Evolutionary conservation across 2,888 invertebrate species (phyloP), one percentile per base, ranked within the genome.

Genomic region (Cephus pulcher): DNA sequence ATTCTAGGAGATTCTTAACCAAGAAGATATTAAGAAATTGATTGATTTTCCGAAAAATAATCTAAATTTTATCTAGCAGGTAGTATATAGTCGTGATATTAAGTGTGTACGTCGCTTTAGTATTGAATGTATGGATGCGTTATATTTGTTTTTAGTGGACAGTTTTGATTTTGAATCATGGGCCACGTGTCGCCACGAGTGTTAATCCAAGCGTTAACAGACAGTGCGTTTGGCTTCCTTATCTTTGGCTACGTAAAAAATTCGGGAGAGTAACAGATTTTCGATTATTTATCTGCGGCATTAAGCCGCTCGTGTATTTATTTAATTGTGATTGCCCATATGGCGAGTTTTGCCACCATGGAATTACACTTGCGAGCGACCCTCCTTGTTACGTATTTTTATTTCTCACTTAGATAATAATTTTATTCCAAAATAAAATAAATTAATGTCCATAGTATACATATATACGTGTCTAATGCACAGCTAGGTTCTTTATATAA

Each of bases 251-350:
- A 23, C 23, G 56, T 56, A 71, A 71, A 15, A 71, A 71, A 71
- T 71, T 71, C 34, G 34, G 71, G 34, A 73, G 23, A 56, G 75
- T 35, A 78, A 78, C 78, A 78, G 78, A 78, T 78, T 78, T 78
- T 78, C 76, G 76, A 78, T 70, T 78, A 78, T 78, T 78, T 78
- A 78, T 76, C 78, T 78, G 35, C 11, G 73, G 76, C 73, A 78
- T 78, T 78, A 78, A 73, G 76, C 75, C 78, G 75, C 70, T 34
- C 56, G 34, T 23, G 78, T 78, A 78, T 78, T 78, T 78, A 78
- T 78, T 78, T 78, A 78, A 78, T 78, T 78, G 75, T 71, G 76
- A 76, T n/a, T 34, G 76, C 78, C 71, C 78, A 76, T 78, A 78
- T 78, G 78, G 75, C 69, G 34, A 32, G 71, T 71, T 71, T 33